phyloP scores from a whole-genome alignment of 37 sponge, comb jelly and placozoan genomes.

The Ianthella basta region DNA sequence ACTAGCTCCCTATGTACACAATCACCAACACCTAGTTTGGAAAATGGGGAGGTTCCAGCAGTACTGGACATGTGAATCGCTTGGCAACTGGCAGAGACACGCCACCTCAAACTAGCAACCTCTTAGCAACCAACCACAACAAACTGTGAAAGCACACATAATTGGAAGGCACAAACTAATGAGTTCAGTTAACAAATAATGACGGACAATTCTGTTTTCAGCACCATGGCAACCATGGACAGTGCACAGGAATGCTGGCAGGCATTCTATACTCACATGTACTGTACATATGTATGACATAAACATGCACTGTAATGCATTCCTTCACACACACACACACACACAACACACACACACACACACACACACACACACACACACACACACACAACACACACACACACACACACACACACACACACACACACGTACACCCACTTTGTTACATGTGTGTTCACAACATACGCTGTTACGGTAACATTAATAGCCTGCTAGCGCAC shows the following conservation, averaged over 20 bases:
- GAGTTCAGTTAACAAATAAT: too few relatives aligned
- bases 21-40: too few relatives aligned
- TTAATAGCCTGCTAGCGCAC: too few relatives aligned
- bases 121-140: background rate
- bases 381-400: slow-evolving; percentile 26
- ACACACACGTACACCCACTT: too few relatives aligned
- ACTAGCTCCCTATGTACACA: too few relatives aligned
- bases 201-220: too few relatives aligned
- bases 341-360: slow-evolving; percentile 30
- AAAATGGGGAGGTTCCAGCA: too few relatives aligned
- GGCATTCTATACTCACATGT: background rate
- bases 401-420: slow-evolving; percentile 35
- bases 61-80: background rate
- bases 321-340: slow-evolving; percentile 27
- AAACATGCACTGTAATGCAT: slow-evolving; percentile 7
- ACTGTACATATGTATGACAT: slow-evolving; percentile 7
- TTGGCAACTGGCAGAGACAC: background rate
- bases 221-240: too few relatives aligned
- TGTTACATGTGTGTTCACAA: too few relatives aligned
- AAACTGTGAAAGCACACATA: background rate
- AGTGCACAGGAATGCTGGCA: too few relatives aligned
- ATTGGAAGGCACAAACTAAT: too few relatives aligned
- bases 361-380: slow-evolving; percentile 10
- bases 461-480: too few relatives aligned
- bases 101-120: background rate